These are phyloP conservation scores for Yponomeuta plumbellus DNA, from an alignment of 2,888 invertebrate genomes.

Conservation along the genomic window DNA sequence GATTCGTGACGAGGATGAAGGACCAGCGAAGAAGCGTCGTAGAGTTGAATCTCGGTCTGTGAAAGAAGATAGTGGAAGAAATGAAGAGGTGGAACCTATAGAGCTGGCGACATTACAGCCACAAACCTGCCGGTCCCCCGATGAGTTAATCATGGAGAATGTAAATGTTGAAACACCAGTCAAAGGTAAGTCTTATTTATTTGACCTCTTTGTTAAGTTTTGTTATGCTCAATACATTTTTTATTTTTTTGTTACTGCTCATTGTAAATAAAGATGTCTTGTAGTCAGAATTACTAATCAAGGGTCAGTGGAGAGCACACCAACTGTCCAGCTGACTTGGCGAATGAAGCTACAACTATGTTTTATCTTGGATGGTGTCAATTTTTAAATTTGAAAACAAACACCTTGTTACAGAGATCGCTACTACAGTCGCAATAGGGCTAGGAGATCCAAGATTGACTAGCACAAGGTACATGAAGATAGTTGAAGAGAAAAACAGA, in stretches of 20 bases:
- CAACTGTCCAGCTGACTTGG: too few relatives aligned
- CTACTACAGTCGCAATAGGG: constrained; percentile 34
- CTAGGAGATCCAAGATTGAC: constrained; percentile 53
- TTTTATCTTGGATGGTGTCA: too few relatives aligned
- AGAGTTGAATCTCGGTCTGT: not conserved
- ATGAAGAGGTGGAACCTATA: not conserved
- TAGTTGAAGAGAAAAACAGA: constrained; percentile 34
- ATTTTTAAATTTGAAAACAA: not conserved
- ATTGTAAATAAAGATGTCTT: too few relatives aligned
- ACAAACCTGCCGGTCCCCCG: not conserved
- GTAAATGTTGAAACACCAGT: not conserved
- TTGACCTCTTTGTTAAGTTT: too few relatives aligned
- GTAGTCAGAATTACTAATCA: too few relatives aligned
- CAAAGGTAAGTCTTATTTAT: not conserved
- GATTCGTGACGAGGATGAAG: constrained; percentile 38
- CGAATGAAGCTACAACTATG: too few relatives aligned
- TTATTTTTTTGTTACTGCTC: too few relatives aligned
- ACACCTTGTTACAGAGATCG: constrained; percentile 49
- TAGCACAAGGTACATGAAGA: constrained; percentile 46
- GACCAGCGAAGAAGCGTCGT: constrained; percentile 37
- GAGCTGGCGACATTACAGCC: not conserved
- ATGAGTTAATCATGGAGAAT: not conserved
- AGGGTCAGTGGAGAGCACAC: too few relatives aligned
- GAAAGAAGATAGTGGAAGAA: not conserved
- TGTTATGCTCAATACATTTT: too few relatives aligned